Conservation (phyloP, 2,113 vertebrate genomes). For the Rhabdomys dilectus region DNA sequence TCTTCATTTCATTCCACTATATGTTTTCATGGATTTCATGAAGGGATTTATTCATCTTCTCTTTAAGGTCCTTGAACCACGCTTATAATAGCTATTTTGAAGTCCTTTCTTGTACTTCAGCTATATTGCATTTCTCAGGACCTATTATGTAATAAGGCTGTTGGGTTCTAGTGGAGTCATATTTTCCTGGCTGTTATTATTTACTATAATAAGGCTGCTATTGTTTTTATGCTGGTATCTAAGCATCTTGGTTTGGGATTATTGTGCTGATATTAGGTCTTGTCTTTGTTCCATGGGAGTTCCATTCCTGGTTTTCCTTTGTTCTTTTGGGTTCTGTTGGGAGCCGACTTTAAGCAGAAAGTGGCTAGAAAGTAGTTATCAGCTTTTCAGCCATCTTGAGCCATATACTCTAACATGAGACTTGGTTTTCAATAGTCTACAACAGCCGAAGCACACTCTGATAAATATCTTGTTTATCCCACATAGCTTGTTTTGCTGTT, state of each 20-base stretch:
- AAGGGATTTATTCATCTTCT: neutral
- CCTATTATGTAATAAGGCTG: too few relatives aligned
- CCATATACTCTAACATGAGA: too few relatives aligned
- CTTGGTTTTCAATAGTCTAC: too few relatives aligned
- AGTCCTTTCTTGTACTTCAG: neutral
- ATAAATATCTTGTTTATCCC: too few relatives aligned
- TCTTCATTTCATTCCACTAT: neutral
- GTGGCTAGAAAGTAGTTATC: too few relatives aligned
- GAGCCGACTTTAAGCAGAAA: too few relatives aligned
- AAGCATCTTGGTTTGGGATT: neutral
- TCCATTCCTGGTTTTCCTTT: neutral
- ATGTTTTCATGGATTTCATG: neutral
- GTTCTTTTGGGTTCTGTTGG: neutral
- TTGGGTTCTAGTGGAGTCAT: neutral
- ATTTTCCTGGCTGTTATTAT: neutral
- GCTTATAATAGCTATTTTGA: neutral
- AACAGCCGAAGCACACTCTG: too few relatives aligned
- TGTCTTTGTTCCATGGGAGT: neutral
- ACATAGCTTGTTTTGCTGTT: too few relatives aligned
- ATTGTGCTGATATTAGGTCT: neutral
- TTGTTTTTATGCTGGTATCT: neutral
- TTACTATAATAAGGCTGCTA: neutral
- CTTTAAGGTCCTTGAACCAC: too few relatives aligned
- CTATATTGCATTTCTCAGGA: neutral
- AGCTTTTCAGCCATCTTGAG: too few relatives aligned